Evolutionary conservation across 2,888 invertebrate species (phyloP).

Genomic region (Protophormia terraenovae): DNA sequence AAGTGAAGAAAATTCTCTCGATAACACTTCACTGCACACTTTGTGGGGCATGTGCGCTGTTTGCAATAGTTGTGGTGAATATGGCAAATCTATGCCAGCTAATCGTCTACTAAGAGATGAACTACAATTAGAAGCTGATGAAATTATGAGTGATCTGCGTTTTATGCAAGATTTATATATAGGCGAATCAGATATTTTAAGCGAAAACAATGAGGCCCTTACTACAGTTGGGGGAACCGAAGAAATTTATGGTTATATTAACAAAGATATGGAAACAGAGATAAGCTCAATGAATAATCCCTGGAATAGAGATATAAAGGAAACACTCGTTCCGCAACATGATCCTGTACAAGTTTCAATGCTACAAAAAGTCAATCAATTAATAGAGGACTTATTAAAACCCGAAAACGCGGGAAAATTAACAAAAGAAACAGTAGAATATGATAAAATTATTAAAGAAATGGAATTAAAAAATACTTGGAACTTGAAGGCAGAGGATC

Average conservation of each 20-base stretch:
- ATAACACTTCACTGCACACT: conserved; percentile 69
- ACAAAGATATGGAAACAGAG: conserved; percentile 47
- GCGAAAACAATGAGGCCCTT: conserved; percentile 49
- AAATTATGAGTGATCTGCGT: conserved; percentile 78
- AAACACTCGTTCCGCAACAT: background rate
- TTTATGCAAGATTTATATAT: conserved; percentile 78
- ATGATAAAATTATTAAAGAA: background rate
- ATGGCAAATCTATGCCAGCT: conserved; percentile 75
- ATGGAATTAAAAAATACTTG: background rate
- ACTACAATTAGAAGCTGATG: conserved; percentile 76
- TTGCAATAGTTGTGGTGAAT: conserved; percentile 72
- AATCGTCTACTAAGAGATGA: conserved; percentile 76
- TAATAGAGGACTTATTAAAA: conserved; percentile 76
- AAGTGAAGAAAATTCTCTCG: conserved; percentile 54
- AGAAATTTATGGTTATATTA: conserved; percentile 44
- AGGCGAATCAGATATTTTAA: conserved; percentile 70
- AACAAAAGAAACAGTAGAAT: background rate
- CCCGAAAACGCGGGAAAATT: conserved; percentile 70
- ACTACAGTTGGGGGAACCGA: conserved; percentile 42
- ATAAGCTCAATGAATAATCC: conserved; percentile 32
- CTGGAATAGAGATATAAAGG: conserved; percentile 34
- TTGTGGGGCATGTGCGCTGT: conserved; percentile 78
- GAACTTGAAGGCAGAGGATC: background rate
- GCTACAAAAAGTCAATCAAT: conserved; percentile 75
- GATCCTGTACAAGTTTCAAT: conserved; percentile 59